Base-by-base conservation (phyloP, 2,113 vertebrate species). In the Sphaerodactylus townsendi region DNA sequence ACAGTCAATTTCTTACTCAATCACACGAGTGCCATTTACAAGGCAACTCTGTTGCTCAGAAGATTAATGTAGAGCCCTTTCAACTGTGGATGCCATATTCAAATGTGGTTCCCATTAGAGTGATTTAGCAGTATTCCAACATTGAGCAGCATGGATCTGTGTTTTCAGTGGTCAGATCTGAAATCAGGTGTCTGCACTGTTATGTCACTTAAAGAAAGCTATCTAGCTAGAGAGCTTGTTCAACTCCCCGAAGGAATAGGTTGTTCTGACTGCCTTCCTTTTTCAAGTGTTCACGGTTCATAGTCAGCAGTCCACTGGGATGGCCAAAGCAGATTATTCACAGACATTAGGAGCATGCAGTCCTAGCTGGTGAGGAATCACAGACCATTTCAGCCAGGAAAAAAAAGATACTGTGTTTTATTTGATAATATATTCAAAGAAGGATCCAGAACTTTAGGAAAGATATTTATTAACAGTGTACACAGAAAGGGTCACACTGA, bases 21-120 rank as follows among this genome's bases (percentile, higher is more conserved):
- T 82, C 79, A 81, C 79, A 76, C 19, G 56, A 82, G 68, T 77
- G 79, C 74, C 73, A 82, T 82, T 86, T 82, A 71, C 75, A 93
- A 95, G 92, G 89, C 89, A 91, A 66, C 85, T 90, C 88, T 53
- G 44, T 90, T 89, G 79, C 89, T 93, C 79, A 69, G 86, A 93
- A 91, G 92, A 93, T 94, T 92, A 93, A 92, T 94, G 91, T 90
- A 86, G 89, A 92, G 89, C 91, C 92, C 93, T 93, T 94, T 93
- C 90, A 93, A 92, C 92, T 88, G 68, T 86, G 84, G 86, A 89
- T 90, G 85, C 86, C 8, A 37, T 85, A 92, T 93, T 93, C 84
- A 92, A 95, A 94, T 91, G 87, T 94, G 94, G 83, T 93, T 94
- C 93, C 87, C 87, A 94, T 95, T 94, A 93, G 92, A 92, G 83